phyloP scores from a whole-genome alignment of 2,797 vertebrate species.

The Rhinoraja longicauda region DNA sequence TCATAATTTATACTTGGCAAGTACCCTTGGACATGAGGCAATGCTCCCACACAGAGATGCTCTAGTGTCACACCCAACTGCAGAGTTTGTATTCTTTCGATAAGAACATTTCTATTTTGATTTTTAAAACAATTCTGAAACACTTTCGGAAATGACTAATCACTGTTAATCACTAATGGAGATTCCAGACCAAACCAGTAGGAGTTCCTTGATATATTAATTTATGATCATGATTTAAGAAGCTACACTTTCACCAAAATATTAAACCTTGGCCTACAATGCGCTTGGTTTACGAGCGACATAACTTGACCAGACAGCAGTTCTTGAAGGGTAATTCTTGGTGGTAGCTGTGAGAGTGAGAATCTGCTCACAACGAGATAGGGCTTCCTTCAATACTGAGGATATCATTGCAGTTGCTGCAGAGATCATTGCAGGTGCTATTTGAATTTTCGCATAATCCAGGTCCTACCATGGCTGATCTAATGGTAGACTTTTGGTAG shows the following conservation, averaged over 20 bases:
- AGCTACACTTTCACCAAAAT: neutral
- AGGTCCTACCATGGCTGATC: neutral
- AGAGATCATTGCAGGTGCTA: neutral
- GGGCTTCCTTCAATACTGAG: neutral
- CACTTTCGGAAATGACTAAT: neutral
- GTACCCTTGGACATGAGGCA: neutral
- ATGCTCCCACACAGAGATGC: neutral
- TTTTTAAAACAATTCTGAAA: neutral
- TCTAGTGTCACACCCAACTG: neutral
- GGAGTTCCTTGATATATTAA: too few species aligned
- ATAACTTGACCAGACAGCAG: neutral
- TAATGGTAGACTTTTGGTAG: neutral
- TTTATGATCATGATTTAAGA: neutral
- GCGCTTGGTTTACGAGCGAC: neutral
- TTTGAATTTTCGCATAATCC: neutral
- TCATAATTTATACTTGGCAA: neutral
- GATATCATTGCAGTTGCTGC: neutral
- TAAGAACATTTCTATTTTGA: neutral
- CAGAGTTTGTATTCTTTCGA: neutral
- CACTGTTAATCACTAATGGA: too few species aligned
- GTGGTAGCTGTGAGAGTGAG: neutral
- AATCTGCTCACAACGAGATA: neutral
- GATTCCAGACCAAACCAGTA: too few species aligned
- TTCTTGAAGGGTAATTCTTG: neutral
- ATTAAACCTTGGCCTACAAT: neutral